phyloP scores from a whole-genome alignment of 2,113 vertebrate genomes.

The Haemorhous mexicanus region DNA sequence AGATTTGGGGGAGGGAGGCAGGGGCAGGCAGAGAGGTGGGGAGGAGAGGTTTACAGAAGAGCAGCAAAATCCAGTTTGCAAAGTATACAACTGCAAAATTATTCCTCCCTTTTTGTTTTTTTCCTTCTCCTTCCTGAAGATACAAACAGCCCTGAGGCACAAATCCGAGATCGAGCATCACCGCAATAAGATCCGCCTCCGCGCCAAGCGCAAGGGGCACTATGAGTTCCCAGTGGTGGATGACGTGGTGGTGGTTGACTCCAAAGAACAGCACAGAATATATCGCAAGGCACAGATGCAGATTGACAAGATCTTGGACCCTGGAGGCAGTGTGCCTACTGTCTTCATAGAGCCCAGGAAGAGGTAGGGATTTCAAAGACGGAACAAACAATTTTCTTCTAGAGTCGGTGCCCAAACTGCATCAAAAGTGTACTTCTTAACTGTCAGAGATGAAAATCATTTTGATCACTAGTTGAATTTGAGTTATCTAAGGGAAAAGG shows the following conservation, averaged over 20 bases:
- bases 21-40: neutral
- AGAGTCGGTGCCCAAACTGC: neutral
- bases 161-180: conserved; percentile 98
- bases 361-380: conserved; percentile 68
- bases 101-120: neutral
- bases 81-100: neutral
- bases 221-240: conserved; percentile 96
- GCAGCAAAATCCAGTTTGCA: neutral
- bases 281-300: conserved; percentile 94
- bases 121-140: conserved; percentile 61
- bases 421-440: neutral
- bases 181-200: conserved; percentile 96
- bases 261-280: conserved; percentile 87
- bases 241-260: conserved; percentile 80
- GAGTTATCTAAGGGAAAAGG: neutral
- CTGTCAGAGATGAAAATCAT: neutral
- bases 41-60: neutral
- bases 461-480: neutral
- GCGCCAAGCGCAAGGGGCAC: conserved; percentile 95
- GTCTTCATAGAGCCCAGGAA: conserved; percentile 90
- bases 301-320: conserved; percentile 97
- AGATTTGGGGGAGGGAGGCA: neutral
- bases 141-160: conserved; percentile 92
- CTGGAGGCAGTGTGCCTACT: conserved; percentile 79
- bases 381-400: neutral